phyloP scores from a whole-genome alignment of 2,888 invertebrate genomes.

The Mylabris sibirica region DNA sequence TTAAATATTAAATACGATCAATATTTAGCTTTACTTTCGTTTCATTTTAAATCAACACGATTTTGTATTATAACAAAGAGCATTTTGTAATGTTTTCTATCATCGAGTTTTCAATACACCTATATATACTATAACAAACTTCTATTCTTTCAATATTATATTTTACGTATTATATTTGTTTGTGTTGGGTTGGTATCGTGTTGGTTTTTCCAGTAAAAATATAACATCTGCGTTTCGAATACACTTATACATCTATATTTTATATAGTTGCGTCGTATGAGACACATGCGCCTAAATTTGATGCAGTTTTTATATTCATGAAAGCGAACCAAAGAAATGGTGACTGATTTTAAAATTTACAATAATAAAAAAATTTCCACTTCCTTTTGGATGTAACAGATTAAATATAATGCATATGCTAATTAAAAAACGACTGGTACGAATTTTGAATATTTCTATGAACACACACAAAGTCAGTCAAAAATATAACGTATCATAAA shows the following conservation, averaged over 20 bases:
- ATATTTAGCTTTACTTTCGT: slow-evolving; percentile 20
- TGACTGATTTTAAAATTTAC: slow-evolving; percentile 17
- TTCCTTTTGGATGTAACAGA: slow-evolving; percentile 23
- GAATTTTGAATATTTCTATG: slow-evolving; percentile 45
- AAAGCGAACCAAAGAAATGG: slow-evolving; percentile 1
- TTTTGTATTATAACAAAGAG: slow-evolving; percentile 16
- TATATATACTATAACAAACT: slow-evolving; percentile 6
- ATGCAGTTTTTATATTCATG: slow-evolving; percentile 25
- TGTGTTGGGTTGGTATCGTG: not conserved
- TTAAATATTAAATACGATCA: slow-evolving; percentile 5
- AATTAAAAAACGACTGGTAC: slow-evolving; percentile 48
- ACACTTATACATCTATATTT: slow-evolving; percentile 37
- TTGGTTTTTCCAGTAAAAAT: slow-evolving; percentile 11
- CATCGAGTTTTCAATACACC: slow-evolving; percentile 27
- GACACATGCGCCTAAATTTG: slow-evolving; percentile 26
- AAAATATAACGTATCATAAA: no score
- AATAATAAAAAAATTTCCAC: slow-evolving; percentile 10
- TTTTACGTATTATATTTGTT: slow-evolving; percentile 18
- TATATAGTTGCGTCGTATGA: slow-evolving; percentile 35
- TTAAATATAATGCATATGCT: slow-evolving; percentile 50
- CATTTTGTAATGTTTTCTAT: slow-evolving; percentile 28
- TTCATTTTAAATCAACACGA: slow-evolving; percentile 22
- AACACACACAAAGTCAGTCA: no score
- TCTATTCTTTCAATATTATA: slow-evolving; percentile 10
- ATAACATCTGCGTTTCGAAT: slow-evolving; percentile 38